These are phyloP conservation scores for Ophraella communa DNA, from an alignment of 2,888 invertebrate species.

Conservation along the genomic window DNA sequence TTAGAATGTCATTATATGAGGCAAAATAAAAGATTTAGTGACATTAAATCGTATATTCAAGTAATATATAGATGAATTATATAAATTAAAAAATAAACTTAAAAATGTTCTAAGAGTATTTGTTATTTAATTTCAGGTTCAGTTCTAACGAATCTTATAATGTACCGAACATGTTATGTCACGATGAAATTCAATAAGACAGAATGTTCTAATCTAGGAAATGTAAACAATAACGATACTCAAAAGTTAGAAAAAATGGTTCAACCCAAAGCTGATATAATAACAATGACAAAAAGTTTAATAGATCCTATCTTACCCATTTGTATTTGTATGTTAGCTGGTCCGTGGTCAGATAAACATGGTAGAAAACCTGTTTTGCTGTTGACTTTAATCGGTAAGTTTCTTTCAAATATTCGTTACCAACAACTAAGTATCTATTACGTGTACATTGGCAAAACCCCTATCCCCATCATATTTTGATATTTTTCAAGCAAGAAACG, in stretches of 20 bases:
- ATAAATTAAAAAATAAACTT: too few species aligned
- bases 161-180: slow-evolving; percentile 73
- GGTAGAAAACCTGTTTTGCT: slow-evolving; percentile 76
- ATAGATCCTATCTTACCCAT: slow-evolving; percentile 73
- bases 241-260: slow-evolving; percentile 63
- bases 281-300: slow-evolving; percentile 68
- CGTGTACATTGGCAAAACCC: too few species aligned
- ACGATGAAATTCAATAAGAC: slow-evolving; percentile 65
- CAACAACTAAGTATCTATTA: too few species aligned
- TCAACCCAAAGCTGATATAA: slow-evolving; percentile 70
- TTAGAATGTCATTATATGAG: too few species aligned
- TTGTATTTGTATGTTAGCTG: slow-evolving; percentile 73
- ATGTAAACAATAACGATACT: slow-evolving; percentile 63
- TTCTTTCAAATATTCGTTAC: too few species aligned
- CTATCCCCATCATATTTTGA: too few species aligned
- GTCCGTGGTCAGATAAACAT: slow-evolving; percentile 82
- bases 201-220: slow-evolving; percentile 67
- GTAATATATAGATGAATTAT: too few species aligned
- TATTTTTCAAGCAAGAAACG: too few species aligned
- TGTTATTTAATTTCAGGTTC: slow-evolving; percentile 31
- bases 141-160: slow-evolving; percentile 65
- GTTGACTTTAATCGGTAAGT: slow-evolving; percentile 61
- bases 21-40: too few species aligned
- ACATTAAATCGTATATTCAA: too few species aligned
- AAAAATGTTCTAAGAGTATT: too few species aligned